phyloP scores from a whole-genome alignment of 1,140 invertebrate species.

The Temnothorax longispinosus region DNA sequence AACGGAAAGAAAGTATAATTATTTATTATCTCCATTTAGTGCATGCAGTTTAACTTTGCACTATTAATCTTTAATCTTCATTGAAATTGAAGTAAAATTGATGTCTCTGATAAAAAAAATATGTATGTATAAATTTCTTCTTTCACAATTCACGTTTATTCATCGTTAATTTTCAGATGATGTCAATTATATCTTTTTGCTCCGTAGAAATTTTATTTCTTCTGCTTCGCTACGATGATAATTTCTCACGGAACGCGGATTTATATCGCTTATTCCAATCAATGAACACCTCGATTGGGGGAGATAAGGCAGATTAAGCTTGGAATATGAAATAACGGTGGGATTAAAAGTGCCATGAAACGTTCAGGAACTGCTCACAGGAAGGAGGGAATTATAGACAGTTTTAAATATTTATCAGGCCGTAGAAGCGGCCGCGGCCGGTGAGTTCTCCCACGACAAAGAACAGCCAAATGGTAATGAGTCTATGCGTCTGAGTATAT shows the following conservation, averaged over 20 bases:
- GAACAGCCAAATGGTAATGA: constrained; percentile 63
- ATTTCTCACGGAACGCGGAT: background rate
- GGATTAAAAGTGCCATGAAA: constrained; percentile 34
- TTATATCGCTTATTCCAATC: constrained; percentile 31
- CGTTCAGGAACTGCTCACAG: background rate
- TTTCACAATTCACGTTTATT: background rate
- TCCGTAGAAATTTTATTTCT: constrained; percentile 26
- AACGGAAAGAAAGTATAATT: background rate
- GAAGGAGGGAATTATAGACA: constrained; percentile 60
- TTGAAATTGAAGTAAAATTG: background rate
- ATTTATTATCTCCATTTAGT: constrained; percentile 1
- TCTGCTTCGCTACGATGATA: background rate
- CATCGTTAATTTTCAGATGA: background rate
- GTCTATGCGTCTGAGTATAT: constrained; percentile 37
- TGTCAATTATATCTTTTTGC: constrained; percentile 3
- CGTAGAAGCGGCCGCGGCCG: constrained; percentile 33
- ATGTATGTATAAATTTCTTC: background rate
- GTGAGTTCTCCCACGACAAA: constrained; percentile 51
- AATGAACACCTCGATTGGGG: background rate
- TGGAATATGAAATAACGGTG: constrained; percentile 18
- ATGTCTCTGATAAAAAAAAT: background rate
- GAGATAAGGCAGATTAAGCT: constrained; percentile 48
- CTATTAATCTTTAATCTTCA: background rate
- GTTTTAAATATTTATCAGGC: constrained; percentile 71
- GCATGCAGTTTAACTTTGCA: background rate